Base-by-base conservation (phyloP, 2,888 invertebrate species). In the Campoplex capitator region DNA sequence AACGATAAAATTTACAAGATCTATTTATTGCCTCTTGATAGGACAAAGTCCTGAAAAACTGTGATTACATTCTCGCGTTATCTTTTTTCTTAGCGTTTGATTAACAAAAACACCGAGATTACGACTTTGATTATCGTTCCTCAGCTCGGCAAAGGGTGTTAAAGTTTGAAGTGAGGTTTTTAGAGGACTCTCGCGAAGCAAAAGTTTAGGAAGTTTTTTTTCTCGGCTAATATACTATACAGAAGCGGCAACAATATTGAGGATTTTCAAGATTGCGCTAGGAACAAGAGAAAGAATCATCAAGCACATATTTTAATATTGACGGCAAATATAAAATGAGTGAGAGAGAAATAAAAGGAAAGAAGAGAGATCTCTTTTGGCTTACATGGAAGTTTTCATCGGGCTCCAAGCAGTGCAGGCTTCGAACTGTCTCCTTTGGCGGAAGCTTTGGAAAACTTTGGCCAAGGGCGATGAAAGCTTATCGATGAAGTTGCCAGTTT, bases 401-500 rank as follows among this genome's bases (percentile, higher is more conserved):
- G 54, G 42, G 35, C 28, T 65, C 45, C 79, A 86, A 83, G 62
- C 67, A 56, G 74, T 16, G 48, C 67, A 68, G 28, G 73, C 51
- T 32, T 58, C 58, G 71, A 28, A 70, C 70, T 70, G 78, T 76
- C 71, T 54, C 42, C 65, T 51, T 42, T 32, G 48, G 71, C 76
- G 71, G 68, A 70, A 78, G 65, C 75, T 82, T 76, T 54, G 78
- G 54, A 78, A 84, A 87, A 87, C 75, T 87, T 87, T 75, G 80
- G 13, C 51, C 56, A 51, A 35, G 28, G 42, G 70, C 75, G 84
- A 82, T 79, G 87, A 84, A 82, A 84, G 75, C 71, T 85, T 85
- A 85, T 83, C 78, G 79, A 87, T 76, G 77, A 87, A 86, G 81
- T 81, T 73, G 74, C 83, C 73, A 70, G 56, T 78, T n/a, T 68